Evolutionary conservation across 2,888 invertebrate genomes (phyloP).

Genomic region (Colletes collaris): DNA sequence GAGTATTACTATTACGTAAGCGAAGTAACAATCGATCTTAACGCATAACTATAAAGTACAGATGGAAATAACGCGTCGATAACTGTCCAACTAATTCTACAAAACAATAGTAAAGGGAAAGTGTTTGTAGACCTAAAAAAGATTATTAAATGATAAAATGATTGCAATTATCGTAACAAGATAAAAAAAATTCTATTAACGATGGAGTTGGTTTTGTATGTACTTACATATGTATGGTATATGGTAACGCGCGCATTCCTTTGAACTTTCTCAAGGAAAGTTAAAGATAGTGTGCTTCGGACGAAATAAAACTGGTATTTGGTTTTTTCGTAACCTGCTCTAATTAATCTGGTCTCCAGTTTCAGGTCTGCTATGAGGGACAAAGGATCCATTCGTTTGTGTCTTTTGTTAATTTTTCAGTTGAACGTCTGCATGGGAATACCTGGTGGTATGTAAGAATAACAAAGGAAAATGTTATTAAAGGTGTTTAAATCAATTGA

Average conservation of each 20-base stretch:
- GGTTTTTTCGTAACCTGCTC: conserved; percentile 29
- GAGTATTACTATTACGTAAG: conserved; percentile 49
- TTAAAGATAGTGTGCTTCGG: conserved; percentile 29
- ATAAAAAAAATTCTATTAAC: neutral
- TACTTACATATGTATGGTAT: conserved; percentile 6
- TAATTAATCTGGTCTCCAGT: conserved; percentile 3
- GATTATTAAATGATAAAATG: too few relatives aligned
- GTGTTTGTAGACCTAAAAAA: too few relatives aligned
- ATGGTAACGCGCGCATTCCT: neutral
- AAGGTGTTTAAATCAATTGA: too few relatives aligned
- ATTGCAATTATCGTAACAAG: too few relatives aligned
- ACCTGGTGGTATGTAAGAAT: conserved; percentile 11
- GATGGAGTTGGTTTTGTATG: too few relatives aligned
- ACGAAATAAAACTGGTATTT: conserved; percentile 10
- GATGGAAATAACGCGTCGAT: too few relatives aligned
- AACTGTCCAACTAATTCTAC: too few relatives aligned
- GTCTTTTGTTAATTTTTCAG: neutral
- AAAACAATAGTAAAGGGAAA: too few relatives aligned
- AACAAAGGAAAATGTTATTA: neutral
- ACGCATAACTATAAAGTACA: too few relatives aligned
- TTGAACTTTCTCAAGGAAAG: conserved; percentile 62
- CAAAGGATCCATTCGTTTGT: conserved; percentile 10
- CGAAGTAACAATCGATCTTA: neutral
- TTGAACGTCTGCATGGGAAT: conserved; percentile 3
- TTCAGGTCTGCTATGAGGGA: conserved; percentile 49